Percentiles rank a stretch among this genome's conserved stretches.
Evolutionary conservation across 2,113 vertebrate species (phyloP).

Genomic region (Tamias sibiricus): DNA sequence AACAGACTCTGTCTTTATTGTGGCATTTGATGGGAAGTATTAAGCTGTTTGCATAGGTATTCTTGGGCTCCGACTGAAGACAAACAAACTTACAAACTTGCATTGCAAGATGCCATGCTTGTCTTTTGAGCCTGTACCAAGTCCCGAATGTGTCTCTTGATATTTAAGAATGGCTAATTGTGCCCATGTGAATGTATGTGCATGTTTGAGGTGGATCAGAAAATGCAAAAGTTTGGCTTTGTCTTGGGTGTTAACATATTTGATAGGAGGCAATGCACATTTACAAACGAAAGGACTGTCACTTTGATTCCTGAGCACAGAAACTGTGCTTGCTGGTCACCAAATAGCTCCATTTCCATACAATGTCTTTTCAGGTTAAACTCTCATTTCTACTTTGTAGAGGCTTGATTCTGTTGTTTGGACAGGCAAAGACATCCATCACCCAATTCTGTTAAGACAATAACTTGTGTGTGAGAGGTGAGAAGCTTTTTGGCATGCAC

Average conservation of each 20-base stretch:
- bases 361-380: conserved; percentile 62
- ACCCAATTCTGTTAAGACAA: conserved; percentile 74
- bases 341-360: conserved; percentile 70
- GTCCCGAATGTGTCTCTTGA: not conserved
- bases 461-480: conserved; percentile 67
- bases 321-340: conserved; percentile 71
- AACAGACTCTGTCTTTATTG: not conserved
- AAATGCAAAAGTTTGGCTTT: conserved; percentile 81
- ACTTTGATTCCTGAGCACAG: conserved; percentile 73
- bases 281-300: conserved; percentile 82
- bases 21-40: not conserved
- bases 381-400: conserved; percentile 73
- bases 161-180: not conserved
- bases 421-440: conserved; percentile 80
- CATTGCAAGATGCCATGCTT: not conserved
- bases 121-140: not conserved
- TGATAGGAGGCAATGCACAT: conserved; percentile 72
- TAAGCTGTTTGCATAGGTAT: not conserved
- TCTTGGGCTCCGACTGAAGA: not conserved
- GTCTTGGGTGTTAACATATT: conserved; percentile 73
- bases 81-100: not conserved
- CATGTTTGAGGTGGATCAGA: conserved; percentile 72
- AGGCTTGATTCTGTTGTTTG: conserved; percentile 82
- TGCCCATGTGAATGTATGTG: no score
- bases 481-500: conserved; percentile 62